Percentiles rank a stretch among this genome's conserved stretches.
phyloP scores from a whole-genome alignment of 2,797 vertebrate species.

The Mallotus villosus region DNA sequence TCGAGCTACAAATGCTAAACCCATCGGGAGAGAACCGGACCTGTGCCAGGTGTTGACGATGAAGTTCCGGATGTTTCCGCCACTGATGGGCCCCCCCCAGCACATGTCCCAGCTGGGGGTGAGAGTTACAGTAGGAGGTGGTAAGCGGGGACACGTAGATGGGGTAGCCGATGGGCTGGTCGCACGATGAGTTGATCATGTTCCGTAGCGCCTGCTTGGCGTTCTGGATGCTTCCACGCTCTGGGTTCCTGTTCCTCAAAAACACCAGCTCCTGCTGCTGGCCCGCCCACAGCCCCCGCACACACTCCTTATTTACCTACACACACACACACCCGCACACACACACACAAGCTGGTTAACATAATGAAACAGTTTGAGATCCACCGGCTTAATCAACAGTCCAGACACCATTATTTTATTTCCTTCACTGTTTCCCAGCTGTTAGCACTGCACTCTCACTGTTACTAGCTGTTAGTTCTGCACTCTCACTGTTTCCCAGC shows the following conservation, averaged over 20 bases:
- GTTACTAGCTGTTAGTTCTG: background rate
- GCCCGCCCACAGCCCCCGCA: conserved; percentile 96
- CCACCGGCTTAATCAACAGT: no score
- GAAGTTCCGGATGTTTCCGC: conserved; percentile 92
- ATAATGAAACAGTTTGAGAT: background rate
- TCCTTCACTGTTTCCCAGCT: background rate
- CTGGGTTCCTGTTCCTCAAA: conserved; percentile 93
- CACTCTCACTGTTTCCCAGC: background rate
- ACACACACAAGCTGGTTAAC: no score
- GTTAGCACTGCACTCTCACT: background rate
- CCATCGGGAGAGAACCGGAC: conserved; percentile 57
- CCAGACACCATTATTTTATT: background rate
- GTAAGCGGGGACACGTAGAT: conserved; percentile 98
- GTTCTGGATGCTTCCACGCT: conserved; percentile 98
- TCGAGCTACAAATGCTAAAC: no score
- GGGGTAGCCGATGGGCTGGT: conserved; percentile 97
- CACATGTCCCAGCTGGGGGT: conserved; percentile 90
- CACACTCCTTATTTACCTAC: conserved; percentile 96
- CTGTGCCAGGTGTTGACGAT: conserved; percentile 96
- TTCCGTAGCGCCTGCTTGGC: conserved; percentile 97
- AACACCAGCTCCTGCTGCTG: conserved; percentile 98
- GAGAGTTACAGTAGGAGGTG: conserved; percentile 94
- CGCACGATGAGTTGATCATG: conserved; percentile 99
- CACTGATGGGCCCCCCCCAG: conserved; percentile 93
- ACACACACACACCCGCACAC: no score